A percentile compares a stretch with the other conserved stretches of the same genome.
These are phyloP conservation scores for Drosophila repletoides DNA, from an alignment of 1,140 invertebrate species.

Conservation along the genomic window DNA sequence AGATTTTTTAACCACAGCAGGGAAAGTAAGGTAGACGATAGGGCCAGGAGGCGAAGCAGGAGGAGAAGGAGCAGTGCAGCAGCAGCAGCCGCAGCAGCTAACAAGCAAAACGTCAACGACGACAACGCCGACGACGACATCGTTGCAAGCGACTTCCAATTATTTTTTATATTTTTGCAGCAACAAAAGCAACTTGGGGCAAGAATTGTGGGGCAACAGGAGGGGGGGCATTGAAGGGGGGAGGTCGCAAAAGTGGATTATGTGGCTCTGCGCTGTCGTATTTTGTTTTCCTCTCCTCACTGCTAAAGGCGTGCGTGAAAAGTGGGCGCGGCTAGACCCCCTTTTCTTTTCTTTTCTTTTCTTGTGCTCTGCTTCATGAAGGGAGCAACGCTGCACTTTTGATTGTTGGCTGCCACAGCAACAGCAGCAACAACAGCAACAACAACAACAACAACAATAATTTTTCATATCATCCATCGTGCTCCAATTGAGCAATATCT, in stretches of 20 bases:
- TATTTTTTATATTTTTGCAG: slow-evolving; percentile 75
- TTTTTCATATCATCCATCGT: slow-evolving; percentile 31
- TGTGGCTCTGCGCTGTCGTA: slow-evolving; percentile 61
- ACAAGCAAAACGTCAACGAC: slow-evolving; percentile 72
- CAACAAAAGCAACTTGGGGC: slow-evolving; percentile 64
- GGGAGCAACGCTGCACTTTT: slow-evolving; percentile 27
- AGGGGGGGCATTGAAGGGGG: not conserved
- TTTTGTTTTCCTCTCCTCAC: slow-evolving; percentile 16
- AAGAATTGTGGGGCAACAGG: not conserved
- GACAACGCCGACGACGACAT: slow-evolving; percentile 45
- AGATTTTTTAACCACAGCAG: slow-evolving; percentile 41
- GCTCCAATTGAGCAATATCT: slow-evolving; percentile 35
- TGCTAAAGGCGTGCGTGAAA: slow-evolving; percentile 34
- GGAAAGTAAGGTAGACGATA: not conserved
- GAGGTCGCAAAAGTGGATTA: slow-evolving; percentile 66
- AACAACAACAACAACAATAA: not conserved
- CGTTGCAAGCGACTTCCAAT: slow-evolving; percentile 78
- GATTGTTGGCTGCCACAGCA: slow-evolving; percentile 29
- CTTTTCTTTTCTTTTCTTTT: not conserved
- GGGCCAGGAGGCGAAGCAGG: not conserved
- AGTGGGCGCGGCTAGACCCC: slow-evolving; percentile 28
- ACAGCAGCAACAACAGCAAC: not conserved
- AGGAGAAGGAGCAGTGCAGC: slow-evolving; percentile 15
- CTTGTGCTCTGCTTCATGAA: not conserved
- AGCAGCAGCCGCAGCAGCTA: slow-evolving; percentile 45